Percentiles rank a stretch among this genome's conserved stretches.
phyloP scores from a whole-genome alignment of 2,797 vertebrate species.

The Acanthurus tractus region DNA sequence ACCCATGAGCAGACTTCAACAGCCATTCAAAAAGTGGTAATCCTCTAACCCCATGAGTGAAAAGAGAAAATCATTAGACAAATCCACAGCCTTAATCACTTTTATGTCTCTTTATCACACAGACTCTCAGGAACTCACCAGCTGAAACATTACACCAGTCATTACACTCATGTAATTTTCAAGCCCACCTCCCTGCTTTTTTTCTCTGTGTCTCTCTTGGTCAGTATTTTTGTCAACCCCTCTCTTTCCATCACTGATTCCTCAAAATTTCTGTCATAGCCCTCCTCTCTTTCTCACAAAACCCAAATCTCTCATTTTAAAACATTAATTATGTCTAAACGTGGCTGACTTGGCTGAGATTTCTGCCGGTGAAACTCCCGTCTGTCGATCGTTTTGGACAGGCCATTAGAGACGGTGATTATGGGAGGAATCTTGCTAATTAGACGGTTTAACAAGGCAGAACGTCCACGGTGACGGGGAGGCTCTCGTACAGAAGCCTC shows the following conservation, averaged over 20 bases:
- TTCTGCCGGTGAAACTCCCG: constrained; percentile 53
- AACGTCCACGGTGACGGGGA: constrained; percentile 28
- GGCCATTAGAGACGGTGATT: constrained; percentile 72
- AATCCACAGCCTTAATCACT: constrained; percentile 69
- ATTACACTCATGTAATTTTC: constrained; percentile 60
- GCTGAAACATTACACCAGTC: constrained; percentile 58
- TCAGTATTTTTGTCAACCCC: constrained; percentile 21
- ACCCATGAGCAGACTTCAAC: constrained; percentile 4
- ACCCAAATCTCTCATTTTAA: constrained; percentile 23
- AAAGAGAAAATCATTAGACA: constrained; percentile 64
- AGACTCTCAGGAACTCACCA: constrained; percentile 46
- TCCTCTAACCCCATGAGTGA: constrained; percentile 32
- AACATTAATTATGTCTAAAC: constrained; percentile 69
- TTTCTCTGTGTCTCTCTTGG: not conserved
- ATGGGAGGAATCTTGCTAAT: constrained; percentile 67
- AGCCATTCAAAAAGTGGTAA: constrained; percentile 5
- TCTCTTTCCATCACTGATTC: not conserved
- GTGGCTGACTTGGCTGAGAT: constrained; percentile 43
- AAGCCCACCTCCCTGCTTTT: not conserved
- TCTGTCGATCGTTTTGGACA: constrained; percentile 67
- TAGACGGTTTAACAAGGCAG: constrained; percentile 71
- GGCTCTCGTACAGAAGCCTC: constrained; percentile 30
- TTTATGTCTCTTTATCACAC: constrained; percentile 56
- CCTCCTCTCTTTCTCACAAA: constrained; percentile 19
- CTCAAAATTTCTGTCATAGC: constrained; percentile 11